phyloP scores from a whole-genome alignment of 2,888 invertebrate genomes.

The Andricus quercusramuli region DNA sequence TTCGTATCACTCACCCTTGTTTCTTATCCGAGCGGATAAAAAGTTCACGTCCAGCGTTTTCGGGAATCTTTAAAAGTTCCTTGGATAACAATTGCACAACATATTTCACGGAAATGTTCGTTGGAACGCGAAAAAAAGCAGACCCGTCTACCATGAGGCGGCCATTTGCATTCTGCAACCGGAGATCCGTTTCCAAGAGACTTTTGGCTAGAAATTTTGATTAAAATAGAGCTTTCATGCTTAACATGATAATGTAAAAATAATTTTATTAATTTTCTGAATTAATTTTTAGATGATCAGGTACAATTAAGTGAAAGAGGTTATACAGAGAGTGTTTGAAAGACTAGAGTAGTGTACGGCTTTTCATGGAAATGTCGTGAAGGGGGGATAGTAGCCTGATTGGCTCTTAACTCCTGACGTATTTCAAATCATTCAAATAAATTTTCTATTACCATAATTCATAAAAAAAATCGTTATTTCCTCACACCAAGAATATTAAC shows the following conservation, averaged over 20 bases:
- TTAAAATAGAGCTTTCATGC: not conserved
- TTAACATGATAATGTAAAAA: not conserved
- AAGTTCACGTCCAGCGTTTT: constrained; percentile 4
- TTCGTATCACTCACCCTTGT: constrained; percentile 34
- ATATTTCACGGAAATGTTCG: constrained; percentile 43
- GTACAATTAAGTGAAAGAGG: not conserved
- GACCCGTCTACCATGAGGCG: constrained; percentile 45
- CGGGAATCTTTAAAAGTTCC: not conserved
- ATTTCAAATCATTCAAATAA: too few relatives aligned
- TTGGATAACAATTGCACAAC: constrained; percentile 44
- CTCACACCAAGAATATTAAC: too few relatives aligned
- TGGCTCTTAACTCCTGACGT: too few relatives aligned
- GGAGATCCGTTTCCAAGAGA: not conserved
- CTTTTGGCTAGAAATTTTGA: not conserved
- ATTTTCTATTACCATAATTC: too few relatives aligned
- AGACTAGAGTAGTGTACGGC: constrained; percentile 2
- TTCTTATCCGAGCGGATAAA: constrained; percentile 46
- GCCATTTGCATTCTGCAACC: constrained; percentile 53
- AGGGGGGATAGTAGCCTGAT: too few relatives aligned
- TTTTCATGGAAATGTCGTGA: constrained; percentile 16
- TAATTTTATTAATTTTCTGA: not conserved
- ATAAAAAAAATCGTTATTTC: too few relatives aligned
- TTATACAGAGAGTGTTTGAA: not conserved
- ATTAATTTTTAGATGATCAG: not conserved
- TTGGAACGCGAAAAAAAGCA: constrained; percentile 34